Conservation (phyloP, 2,113 vertebrate species). For the Tringa solitaria region DNA sequence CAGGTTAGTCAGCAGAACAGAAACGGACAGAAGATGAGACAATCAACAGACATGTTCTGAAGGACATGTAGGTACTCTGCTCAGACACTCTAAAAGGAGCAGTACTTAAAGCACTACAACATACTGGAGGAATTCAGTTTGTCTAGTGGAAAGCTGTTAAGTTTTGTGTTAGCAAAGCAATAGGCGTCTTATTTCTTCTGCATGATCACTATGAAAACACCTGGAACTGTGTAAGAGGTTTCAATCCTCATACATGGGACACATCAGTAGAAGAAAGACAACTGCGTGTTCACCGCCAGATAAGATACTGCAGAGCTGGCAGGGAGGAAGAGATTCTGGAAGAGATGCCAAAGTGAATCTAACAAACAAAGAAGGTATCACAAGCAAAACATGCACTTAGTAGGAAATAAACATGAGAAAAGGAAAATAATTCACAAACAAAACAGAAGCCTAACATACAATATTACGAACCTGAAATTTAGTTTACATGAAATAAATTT, state of each 20-base stretch:
- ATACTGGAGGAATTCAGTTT: not conserved
- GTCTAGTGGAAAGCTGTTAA: not conserved
- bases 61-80: not conserved
- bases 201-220: not conserved
- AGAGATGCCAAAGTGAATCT: not conserved
- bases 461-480: not conserved
- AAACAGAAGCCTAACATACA: not conserved
- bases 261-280: not conserved
- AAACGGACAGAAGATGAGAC: not conserved
- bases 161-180: not conserved
- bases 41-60: not conserved
- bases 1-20: not conserved
- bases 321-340: not conserved
- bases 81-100: not conserved
- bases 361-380: not conserved
- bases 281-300: not conserved
- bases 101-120: not conserved
- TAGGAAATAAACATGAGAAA: not conserved
- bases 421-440: not conserved
- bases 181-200: not conserved
- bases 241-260: not conserved
- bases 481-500: not conserved
- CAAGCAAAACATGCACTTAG: not conserved
- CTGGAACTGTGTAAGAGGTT: not conserved
- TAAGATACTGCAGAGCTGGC: not conserved